A percentile compares a stretch with the other conserved stretches of the same genome.
Conservation (phyloP, 2,888 invertebrate genomes). For the Parnassius smintheus region DNA sequence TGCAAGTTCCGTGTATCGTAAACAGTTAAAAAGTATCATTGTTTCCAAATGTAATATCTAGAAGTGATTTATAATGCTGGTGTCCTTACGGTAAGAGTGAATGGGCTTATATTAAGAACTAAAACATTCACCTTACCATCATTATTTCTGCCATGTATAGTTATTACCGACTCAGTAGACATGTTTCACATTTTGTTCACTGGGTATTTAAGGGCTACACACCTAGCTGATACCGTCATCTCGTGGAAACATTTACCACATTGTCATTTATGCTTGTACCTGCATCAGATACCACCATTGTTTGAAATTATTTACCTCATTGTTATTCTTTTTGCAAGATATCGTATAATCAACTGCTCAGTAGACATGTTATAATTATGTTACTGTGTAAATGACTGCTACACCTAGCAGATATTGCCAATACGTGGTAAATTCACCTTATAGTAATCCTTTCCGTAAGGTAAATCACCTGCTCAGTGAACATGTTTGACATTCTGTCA, state of each 20-base stretch:
- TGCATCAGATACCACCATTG: neutral
- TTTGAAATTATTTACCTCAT: too few species aligned
- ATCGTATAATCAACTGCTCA: neutral
- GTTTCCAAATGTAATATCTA: too few species aligned
- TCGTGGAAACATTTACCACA: too few species aligned
- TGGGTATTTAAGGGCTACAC: constrained; percentile 33
- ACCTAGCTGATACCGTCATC: neutral
- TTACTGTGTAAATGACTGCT: constrained; percentile 15
- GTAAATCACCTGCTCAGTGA: neutral
- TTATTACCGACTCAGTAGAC: neutral
- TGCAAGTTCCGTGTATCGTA: too few species aligned
- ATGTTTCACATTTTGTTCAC: constrained; percentile 2
- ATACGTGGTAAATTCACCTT: neutral
- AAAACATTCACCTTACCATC: too few species aligned
- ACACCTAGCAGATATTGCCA: neutral
- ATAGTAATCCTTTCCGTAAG: neutral
- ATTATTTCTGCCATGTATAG: constrained; percentile 11
- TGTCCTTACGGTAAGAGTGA: too few species aligned
- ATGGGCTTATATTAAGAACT: too few species aligned
- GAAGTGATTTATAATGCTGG: too few species aligned
- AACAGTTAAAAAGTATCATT: too few species aligned
- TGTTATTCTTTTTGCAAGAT: neutral
- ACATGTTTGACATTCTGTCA: neutral
- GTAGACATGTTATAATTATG: neutral
- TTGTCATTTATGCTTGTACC: constrained; percentile 4